Conservation (phyloP, 2,797 vertebrate genomes). For the Bovichtus diacanthus region DNA sequence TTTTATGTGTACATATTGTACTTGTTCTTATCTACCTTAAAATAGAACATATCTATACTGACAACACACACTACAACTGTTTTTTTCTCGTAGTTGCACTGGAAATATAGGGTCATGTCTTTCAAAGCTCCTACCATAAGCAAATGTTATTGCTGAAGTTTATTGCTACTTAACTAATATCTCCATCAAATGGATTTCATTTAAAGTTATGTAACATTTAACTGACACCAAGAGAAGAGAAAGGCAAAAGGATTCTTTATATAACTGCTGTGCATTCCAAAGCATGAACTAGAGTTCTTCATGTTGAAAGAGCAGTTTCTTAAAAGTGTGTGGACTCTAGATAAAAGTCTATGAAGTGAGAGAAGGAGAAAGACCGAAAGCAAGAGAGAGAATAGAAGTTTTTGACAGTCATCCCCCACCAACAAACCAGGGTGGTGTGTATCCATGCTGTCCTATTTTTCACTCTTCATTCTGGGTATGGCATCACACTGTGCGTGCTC, state of each 20-base stretch:
- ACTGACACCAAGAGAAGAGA: background rate
- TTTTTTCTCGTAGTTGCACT: background rate
- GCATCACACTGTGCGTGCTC: slow-evolving; percentile 19
- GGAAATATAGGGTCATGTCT: background rate
- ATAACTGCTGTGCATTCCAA: background rate
- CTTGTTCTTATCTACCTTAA: background rate
- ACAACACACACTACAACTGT: background rate
- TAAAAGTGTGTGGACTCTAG: slow-evolving; percentile 2
- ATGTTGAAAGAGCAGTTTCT: background rate
- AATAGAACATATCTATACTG: background rate
- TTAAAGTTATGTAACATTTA: background rate
- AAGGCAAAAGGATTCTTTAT: background rate
- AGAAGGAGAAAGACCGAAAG: background rate
- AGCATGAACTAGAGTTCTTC: background rate
- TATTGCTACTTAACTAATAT: too few relatives aligned
- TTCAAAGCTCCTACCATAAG: background rate
- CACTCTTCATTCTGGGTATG: slow-evolving; percentile 30
- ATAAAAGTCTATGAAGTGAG: background rate
- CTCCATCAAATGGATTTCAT: background rate
- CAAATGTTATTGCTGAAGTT: too few relatives aligned
- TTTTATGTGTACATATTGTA: background rate
- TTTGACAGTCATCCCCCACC: slow-evolving; percentile 43
- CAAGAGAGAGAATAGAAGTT: slow-evolving; percentile 16
- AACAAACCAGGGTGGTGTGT: slow-evolving; percentile 30
- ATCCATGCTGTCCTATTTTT: slow-evolving; percentile 58